Conservation (phyloP, 2,113 vertebrate genomes). For the Elaphurus davidianus region DNA sequence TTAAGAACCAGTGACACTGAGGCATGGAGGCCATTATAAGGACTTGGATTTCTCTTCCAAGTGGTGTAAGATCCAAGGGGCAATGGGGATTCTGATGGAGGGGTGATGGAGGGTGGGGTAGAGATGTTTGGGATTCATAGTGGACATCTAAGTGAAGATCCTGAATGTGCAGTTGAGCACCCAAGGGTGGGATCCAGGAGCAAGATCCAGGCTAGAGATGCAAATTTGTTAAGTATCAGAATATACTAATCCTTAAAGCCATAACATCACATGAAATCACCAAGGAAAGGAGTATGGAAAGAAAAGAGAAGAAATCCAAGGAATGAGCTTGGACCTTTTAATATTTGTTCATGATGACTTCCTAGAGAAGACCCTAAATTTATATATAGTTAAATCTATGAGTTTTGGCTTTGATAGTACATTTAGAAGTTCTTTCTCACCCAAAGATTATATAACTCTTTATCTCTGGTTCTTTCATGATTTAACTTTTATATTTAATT, state of each 20-base stretch:
- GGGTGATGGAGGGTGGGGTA: not conserved
- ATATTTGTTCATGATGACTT: not conserved
- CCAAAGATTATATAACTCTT: not conserved
- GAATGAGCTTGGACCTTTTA: not conserved
- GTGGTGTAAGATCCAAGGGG: not conserved
- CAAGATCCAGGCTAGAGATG: not conserved
- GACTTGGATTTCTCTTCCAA: not conserved
- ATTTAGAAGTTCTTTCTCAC: not conserved
- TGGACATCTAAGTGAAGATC: not conserved
- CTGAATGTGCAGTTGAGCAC: not conserved
- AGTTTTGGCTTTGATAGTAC: not conserved
- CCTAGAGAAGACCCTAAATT: not conserved
- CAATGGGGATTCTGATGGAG: not conserved
- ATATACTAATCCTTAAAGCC: not conserved
- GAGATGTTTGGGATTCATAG: rapidly evolving
- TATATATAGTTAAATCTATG: not conserved
- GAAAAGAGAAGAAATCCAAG: not conserved
- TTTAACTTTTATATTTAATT: conserved; percentile 20
- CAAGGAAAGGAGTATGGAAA: not conserved
- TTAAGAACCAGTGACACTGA: not conserved
- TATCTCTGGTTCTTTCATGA: not conserved
- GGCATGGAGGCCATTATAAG: not conserved
- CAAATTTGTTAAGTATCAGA: not conserved
- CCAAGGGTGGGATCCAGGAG: not conserved
- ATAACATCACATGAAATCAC: not conserved